A percentile compares a stretch with the other conserved stretches of the same genome.
These are phyloP conservation scores for Notodonta ziczac DNA, from an alignment of 2,888 invertebrate species.

Conservation along the genomic window DNA sequence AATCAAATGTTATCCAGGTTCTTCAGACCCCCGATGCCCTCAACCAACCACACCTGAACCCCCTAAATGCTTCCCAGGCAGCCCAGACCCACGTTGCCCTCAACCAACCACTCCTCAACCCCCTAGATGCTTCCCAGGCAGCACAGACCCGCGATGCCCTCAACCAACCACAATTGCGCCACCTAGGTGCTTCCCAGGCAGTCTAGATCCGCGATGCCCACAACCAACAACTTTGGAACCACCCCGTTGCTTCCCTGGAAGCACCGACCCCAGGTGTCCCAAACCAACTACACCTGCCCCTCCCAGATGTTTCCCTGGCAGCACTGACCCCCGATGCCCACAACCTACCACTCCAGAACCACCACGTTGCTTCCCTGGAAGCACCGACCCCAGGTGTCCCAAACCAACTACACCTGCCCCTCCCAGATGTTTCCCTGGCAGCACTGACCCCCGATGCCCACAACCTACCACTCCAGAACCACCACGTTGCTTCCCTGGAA, in stretches of 20 bases:
- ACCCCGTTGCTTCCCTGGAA: conserved; percentile 40
- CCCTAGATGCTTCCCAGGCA: conserved; percentile 39
- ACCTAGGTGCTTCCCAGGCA: conserved; percentile 46
- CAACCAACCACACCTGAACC: conserved; percentile 35
- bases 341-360: conserved; percentile 30
- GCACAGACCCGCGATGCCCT: conserved; percentile 37
- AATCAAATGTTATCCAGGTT: conserved; percentile 55
- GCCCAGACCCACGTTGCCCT: conserved; percentile 45
- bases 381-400: conserved; percentile 50
- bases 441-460: conserved; percentile 37
- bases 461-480: conserved; percentile 29
- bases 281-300: conserved; percentile 42
- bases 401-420: conserved; percentile 43
- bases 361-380: conserved; percentile 31
- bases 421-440: conserved; percentile 42
- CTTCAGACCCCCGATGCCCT: conserved; percentile 43
- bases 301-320: conserved; percentile 12
- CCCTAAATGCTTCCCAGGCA: conserved; percentile 35
- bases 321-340: conserved; percentile 10
- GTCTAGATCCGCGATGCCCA: conserved; percentile 53
- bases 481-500: conserved; percentile 22
- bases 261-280: conserved; percentile 45
- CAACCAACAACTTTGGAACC: conserved; percentile 34
- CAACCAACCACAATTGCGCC: conserved; percentile 40
- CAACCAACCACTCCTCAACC: conserved; percentile 41